Conservation (phyloP, 2,888 invertebrate species). For the Tinea pellionella region DNA sequence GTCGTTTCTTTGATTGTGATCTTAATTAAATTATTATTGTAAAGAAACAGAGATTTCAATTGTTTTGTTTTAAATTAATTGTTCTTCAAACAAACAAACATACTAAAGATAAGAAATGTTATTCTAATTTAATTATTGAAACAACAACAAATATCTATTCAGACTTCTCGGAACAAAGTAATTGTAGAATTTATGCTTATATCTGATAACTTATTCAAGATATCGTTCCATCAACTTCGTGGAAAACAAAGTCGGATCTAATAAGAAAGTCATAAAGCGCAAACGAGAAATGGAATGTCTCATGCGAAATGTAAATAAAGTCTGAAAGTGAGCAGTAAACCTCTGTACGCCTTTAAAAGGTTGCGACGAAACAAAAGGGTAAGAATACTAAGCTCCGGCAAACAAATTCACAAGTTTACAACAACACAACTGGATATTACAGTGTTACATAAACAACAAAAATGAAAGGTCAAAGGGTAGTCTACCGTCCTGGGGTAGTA, state of each 20-base stretch:
- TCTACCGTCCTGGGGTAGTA: too few species aligned
- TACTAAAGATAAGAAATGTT: background rate
- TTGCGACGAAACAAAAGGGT: conserved; percentile 25
- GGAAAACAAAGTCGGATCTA: conserved; percentile 29
- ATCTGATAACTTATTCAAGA: background rate
- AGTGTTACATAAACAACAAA: conserved; percentile 25
- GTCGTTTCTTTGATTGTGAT: background rate
- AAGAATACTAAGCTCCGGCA: conserved; percentile 26
- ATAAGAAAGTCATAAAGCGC: conserved; percentile 45
- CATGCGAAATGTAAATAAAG: conserved; percentile 40
- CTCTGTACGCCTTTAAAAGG: conserved; percentile 34
- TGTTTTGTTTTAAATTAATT: background rate
- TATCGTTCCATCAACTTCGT: background rate
- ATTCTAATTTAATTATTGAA: background rate
- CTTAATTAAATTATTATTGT: background rate
- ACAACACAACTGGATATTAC: conserved; percentile 27
- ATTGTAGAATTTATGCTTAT: background rate
- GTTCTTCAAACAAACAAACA: background rate
- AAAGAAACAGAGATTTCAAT: background rate
- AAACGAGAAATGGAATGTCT: conserved; percentile 36
- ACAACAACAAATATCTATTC: background rate
- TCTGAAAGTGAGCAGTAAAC: conserved; percentile 39
- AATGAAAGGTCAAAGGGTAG: conserved; percentile 44
- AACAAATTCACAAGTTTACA: conserved; percentile 36
- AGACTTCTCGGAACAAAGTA: background rate